Evolutionary conservation across 2,888 invertebrate species (phyloP), one percentile per base, ranked within the genome.

Genomic region (Branchellion lobata): DNA sequence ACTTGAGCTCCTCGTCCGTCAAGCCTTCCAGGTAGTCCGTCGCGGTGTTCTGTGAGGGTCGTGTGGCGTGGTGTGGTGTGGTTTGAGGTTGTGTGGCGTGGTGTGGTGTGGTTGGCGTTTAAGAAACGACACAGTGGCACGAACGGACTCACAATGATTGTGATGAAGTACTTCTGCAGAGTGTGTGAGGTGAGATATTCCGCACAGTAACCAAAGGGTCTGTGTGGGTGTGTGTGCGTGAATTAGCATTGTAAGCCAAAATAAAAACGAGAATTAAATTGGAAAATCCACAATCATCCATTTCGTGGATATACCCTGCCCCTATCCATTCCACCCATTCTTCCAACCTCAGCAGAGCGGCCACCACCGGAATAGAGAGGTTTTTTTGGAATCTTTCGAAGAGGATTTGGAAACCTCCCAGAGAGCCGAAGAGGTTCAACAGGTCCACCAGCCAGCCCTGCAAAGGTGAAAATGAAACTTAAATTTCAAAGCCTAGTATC

Each of bases 371-470:
- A 82, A 94, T 91, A 81, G 92, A 91, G 83, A 94, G 88, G 85
- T 91, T 90, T 92, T 83, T 84, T 72, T 83, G 84, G 82, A 87
- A 87, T 75, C 87, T 84, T 74, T 87, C 86, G 75, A 86, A 83
- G 69, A 87, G 81, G 24, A 92, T 92, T 85, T 94, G 91, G 88
- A 97, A 97, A 80, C 97, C 97, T 80, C 93, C 93, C 81, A 93
- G 89, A 86, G 92, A 91, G 21, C 96, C 97, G 89, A 96, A 97
- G 85, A 92, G 91, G 90, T 97, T 97, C 82, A 97, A 93, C 83
- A 97, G 91, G 90, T 97, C 96, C 81, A 96, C 95, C 83, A 97
- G 91, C 96, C 96, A 97, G 80, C 96, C 96, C 88, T 88, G 84
- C 8, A 84, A n/a, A n/a, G n/a, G n/a, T n/a, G n/a, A n/a, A n/a